These are phyloP conservation scores for Anguilla megastoma DNA, from an alignment of 2,797 vertebrate genomes.

Conservation along the genomic window DNA sequence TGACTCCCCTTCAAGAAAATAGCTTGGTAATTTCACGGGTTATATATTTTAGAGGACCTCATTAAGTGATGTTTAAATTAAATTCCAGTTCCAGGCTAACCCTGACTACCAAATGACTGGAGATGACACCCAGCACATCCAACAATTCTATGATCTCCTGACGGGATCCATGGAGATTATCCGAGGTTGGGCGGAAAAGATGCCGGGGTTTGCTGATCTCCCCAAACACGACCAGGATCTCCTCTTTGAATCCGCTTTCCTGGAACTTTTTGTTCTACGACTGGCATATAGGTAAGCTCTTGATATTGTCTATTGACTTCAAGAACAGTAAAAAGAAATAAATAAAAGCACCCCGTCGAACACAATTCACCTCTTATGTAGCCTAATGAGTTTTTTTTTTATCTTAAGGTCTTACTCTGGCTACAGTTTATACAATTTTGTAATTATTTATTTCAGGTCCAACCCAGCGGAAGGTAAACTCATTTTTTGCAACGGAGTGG, in stretches of 20 bases:
- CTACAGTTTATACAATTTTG: constrained; percentile 80
- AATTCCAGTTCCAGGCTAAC: constrained; percentile 98
- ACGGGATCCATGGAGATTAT: constrained; percentile 99
- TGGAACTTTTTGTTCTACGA: constrained; percentile 95
- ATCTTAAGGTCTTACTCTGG: constrained; percentile 78
- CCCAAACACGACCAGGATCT: constrained; percentile 95
- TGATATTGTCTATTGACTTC: constrained; percentile 44
- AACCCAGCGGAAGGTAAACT: constrained; percentile 98
- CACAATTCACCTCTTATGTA: not conserved
- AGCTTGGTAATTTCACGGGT: constrained; percentile 93
- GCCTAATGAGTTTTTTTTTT: constrained; percentile 64
- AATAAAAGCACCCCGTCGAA: not conserved
- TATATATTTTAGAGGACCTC: constrained; percentile 91
- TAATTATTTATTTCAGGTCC: constrained; percentile 87
- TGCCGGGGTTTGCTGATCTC: constrained; percentile 90
- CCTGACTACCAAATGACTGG: constrained; percentile 97
- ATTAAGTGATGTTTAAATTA: constrained; percentile 87
- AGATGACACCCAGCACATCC: constrained; percentile 97
- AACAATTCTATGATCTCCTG: constrained; percentile 98
- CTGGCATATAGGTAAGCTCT: constrained; percentile 91
- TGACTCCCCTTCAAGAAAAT: constrained; percentile 71
- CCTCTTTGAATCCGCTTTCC: constrained; percentile 96
- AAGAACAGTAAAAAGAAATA: not conserved
- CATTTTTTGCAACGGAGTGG: constrained; percentile 98
- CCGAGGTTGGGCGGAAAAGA: constrained; percentile 97